A percentile compares a stretch with the other conserved stretches of the same genome.
Conservation (phyloP, 1,140 invertebrate genomes). For the Drosophila santomea region DNA sequence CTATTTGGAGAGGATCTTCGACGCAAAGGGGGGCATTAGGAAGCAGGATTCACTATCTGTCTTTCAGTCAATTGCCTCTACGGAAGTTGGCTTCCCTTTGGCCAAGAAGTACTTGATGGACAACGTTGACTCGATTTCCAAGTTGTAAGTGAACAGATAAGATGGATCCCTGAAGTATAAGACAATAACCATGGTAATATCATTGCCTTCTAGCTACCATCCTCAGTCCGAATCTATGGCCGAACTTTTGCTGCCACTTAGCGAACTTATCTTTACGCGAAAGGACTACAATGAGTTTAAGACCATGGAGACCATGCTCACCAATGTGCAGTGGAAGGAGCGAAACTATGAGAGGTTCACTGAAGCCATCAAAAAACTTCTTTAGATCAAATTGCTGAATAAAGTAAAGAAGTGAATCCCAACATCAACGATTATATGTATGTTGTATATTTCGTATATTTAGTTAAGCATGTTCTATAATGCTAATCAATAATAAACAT, state of each 20-base stretch:
- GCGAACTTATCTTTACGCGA: constrained; percentile 82
- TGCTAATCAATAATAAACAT: constrained; percentile 78
- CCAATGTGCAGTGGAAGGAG: constrained; percentile 85
- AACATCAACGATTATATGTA: constrained; percentile 37
- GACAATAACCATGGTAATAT: background rate
- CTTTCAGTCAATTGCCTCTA: constrained; percentile 86
- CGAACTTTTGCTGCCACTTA: constrained; percentile 81
- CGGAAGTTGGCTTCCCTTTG: constrained; percentile 87
- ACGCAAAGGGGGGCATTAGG: constrained; percentile 86
- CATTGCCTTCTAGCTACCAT: constrained; percentile 76
- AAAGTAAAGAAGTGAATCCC: too few species aligned
- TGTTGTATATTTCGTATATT: constrained; percentile 80
- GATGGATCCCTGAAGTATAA: background rate
- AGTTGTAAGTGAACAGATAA: constrained; percentile 85
- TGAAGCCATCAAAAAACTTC: background rate
- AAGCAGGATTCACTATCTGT: constrained; percentile 88
- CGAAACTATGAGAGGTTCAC: constrained; percentile 21
- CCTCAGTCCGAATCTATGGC: constrained; percentile 80
- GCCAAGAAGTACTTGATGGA: constrained; percentile 88
- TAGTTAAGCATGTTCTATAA: constrained; percentile 78
- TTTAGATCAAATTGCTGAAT: background rate
- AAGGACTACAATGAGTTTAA: constrained; percentile 84
- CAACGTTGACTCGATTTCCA: constrained; percentile 85
- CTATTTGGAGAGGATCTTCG: constrained; percentile 87
- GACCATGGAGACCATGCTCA: constrained; percentile 85